A percentile compares a stretch with the other conserved stretches of the same genome.
Conservation (phyloP, 2,888 invertebrate species). For the Willowsia nigromaculata region DNA sequence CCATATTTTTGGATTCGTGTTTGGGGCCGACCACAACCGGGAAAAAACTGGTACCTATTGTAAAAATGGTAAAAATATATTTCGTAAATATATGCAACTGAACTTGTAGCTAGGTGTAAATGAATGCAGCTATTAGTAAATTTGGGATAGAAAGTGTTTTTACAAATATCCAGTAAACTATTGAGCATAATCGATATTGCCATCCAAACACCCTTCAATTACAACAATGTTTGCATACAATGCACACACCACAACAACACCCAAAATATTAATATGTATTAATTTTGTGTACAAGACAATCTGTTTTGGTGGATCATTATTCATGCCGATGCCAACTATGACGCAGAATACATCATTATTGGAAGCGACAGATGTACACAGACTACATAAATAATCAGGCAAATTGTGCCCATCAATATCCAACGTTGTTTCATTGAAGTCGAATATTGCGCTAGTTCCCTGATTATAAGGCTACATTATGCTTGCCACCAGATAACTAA, state of each 20-base stretch:
- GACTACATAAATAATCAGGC: constrained; percentile 9
- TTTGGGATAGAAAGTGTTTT: constrained; percentile 6
- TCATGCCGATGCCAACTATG: not conserved
- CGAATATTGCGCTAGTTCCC: not conserved
- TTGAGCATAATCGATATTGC: not conserved
- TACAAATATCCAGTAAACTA: not conserved
- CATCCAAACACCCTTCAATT: constrained; percentile 20
- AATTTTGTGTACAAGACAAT: constrained; percentile 23
- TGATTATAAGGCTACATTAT: not conserved
- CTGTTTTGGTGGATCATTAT: not conserved
- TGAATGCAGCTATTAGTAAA: constrained; percentile 39
- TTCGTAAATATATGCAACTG: not conserved
- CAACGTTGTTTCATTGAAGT: constrained; percentile 20
- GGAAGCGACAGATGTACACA: not conserved
- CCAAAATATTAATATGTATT: not conserved
- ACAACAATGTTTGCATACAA: constrained; percentile 40
- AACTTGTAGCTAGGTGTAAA: constrained; percentile 27
- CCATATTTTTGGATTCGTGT: too few relatives aligned
- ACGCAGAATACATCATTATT: not conserved
- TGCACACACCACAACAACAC: constrained; percentile 15
- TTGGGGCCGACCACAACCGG: too few relatives aligned
- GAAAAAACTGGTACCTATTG: too few relatives aligned
- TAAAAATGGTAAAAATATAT: not conserved
- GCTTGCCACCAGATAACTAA: not conserved
- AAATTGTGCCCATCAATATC: constrained; percentile 7